Evolutionary conservation across 2,797 vertebrate genomes (phyloP), one percentile per base, ranked within the genome.

Genomic region (Philypnodon macrostomus): DNA sequence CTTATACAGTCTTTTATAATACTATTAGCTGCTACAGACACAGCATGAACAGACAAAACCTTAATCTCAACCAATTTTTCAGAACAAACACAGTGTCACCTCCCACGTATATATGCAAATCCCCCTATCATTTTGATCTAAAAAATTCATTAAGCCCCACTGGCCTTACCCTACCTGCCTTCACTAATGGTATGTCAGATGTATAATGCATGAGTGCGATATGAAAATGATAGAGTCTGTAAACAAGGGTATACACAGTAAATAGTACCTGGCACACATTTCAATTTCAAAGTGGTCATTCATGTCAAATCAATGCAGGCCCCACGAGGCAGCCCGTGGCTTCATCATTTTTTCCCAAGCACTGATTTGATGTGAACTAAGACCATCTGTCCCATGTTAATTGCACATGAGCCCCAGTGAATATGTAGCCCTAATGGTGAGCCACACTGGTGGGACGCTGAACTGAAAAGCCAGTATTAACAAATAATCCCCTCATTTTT

Each of bases 351-450:
- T 53, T 58, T 56, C 52, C 50, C 47, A 34, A 6, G 42, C 62
- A 63, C 50, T 78, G 78, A 81, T 78, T 75, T 66, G 65, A 80
- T 63, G 67, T 81, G 81, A 87, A 79, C 77, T 61, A 63, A 42
- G 48, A 71, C 75, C 84, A 84, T 86, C 84, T 86, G 78, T 73
- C 74, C 58, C 19, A 47, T 3, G 56, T 76, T 84, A 86, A 81
- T 78, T 84, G 81, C 71, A 73, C 66, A 56, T 70, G 67, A 72
- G 71, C 66, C 57, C 66, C 54, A n/a, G n/a, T n/a, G n/a, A n/a
- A n/a, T 29, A 52, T 52, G 66, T 53, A 51, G 44, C 47, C 41
- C 77, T 54, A 47, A 23, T 50, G 68, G 54, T 55, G 61, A 58
- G 64, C 68, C 45, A 42, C 39, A 40, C 65, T 37, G 63, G 45